A percentile compares a stretch with the other conserved stretches of the same genome.
Evolutionary conservation across 1,140 invertebrate species (phyloP).

Genomic region (Potamilus streckersoni): DNA sequence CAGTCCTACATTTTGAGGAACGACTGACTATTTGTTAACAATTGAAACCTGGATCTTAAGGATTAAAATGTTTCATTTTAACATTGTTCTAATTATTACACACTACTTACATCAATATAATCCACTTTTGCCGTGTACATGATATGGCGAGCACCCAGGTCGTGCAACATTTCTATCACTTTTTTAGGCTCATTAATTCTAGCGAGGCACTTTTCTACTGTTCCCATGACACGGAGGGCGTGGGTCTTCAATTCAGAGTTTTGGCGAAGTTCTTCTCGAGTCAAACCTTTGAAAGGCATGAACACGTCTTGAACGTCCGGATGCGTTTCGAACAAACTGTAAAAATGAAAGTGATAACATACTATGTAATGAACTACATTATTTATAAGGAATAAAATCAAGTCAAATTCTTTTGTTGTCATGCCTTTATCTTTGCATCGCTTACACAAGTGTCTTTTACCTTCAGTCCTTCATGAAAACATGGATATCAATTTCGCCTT

Average conservation of each 20-base stretch:
- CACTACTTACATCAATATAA: constrained; percentile 73
- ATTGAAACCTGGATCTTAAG: too few species aligned
- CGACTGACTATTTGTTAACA: too few species aligned
- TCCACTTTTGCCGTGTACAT: constrained; percentile 73
- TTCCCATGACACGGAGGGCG: constrained; percentile 74
- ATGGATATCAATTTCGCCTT: too few species aligned
- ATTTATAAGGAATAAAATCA: too few species aligned
- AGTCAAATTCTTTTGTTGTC: too few species aligned
- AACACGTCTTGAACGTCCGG: constrained; percentile 75
- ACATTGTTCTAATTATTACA: background rate
- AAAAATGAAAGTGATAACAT: too few species aligned
- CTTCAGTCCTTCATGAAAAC: too few species aligned
- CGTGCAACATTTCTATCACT: constrained; percentile 69
- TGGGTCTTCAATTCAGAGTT: constrained; percentile 72
- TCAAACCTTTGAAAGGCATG: constrained; percentile 72
- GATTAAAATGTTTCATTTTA: too few species aligned
- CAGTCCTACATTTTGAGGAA: too few species aligned
- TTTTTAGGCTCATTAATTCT: constrained; percentile 72
- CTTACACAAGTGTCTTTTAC: too few species aligned
- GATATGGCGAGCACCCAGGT: constrained; percentile 72
- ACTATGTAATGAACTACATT: too few species aligned
- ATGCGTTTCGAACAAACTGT: constrained; percentile 74
- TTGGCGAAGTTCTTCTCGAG: constrained; percentile 70
- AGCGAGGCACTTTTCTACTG: constrained; percentile 74
- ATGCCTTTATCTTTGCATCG: too few species aligned